Conservation (phyloP, 2,113 vertebrate genomes). For the Echinops telfairi region DNA sequence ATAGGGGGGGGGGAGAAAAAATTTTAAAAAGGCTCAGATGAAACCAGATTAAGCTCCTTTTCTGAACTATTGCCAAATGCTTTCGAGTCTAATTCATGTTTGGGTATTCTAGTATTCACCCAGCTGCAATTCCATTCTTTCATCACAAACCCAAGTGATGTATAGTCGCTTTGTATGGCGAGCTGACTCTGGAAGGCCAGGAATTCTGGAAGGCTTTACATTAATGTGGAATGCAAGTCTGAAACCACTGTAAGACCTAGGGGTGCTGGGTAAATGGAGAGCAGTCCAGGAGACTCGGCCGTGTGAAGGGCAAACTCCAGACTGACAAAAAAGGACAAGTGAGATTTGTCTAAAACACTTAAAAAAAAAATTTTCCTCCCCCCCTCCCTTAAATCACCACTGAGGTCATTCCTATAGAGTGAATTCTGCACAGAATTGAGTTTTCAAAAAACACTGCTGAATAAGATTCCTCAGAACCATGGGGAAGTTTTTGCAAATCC, state of each 20-base stretch:
- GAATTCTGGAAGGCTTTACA: constrained; percentile 62
- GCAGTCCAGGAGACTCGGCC: not conserved
- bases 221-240: constrained; percentile 73
- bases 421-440: constrained; percentile 68
- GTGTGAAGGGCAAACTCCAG: constrained; percentile 37
- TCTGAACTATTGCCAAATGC: constrained; percentile 82
- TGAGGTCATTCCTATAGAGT: constrained; percentile 70
- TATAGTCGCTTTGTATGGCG: constrained; percentile 77
- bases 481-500: constrained; percentile 81
- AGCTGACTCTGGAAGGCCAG: constrained; percentile 76
- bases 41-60: constrained; percentile 82
- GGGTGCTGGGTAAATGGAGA: constrained; percentile 14
- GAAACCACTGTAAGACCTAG: constrained; percentile 56
- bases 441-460: constrained; percentile 84
- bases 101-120: constrained; percentile 76
- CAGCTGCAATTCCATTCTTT: constrained; percentile 82
- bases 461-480: constrained; percentile 80
- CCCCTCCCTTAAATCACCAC: not conserved
- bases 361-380: no score
- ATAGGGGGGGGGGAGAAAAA: constrained; percentile 53
- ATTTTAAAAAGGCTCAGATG: constrained; percentile 77
- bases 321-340: constrained; percentile 34
- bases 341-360: constrained; percentile 61
- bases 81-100: constrained; percentile 79
- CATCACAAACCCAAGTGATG: constrained; percentile 77